Evolutionary conservation across 2,113 vertebrate species (phyloP).

Genomic region (Micronycteris hirsuta): DNA sequence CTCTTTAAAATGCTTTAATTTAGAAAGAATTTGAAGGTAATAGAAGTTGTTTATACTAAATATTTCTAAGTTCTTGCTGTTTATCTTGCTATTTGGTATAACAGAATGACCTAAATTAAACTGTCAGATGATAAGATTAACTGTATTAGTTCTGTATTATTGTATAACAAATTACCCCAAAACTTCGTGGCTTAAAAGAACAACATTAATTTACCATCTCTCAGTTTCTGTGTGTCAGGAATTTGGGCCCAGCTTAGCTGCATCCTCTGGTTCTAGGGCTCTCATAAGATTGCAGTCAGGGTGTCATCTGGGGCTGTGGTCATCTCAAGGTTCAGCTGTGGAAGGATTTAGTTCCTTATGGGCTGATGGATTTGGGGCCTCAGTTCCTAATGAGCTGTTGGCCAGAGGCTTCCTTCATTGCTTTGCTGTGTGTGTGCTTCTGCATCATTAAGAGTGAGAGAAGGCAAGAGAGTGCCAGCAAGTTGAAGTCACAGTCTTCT

Average conservation of each 20-base stretch:
- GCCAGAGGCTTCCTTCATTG: not conserved
- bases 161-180: not conserved
- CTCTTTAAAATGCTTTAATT: not conserved
- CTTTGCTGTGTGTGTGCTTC: not conserved
- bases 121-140: not conserved
- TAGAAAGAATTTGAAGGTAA: not conserved
- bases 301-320: not conserved
- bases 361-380: not conserved
- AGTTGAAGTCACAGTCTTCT: not conserved
- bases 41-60: not conserved
- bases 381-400: not conserved
- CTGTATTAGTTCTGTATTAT: not conserved
- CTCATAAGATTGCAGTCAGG: not conserved
- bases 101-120: slow-evolving; percentile 13
- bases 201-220: not conserved
- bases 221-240: not conserved
- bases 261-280: not conserved
- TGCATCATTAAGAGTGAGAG: not conserved
- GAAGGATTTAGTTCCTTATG: not conserved
- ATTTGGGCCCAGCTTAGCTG: not conserved
- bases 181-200: not conserved
- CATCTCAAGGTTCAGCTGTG: not conserved
- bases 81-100: not conserved
- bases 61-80: slow-evolving; percentile 32
- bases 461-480: not conserved